phyloP scores from a whole-genome alignment of 2,797 vertebrate species.

The Enteromius viviparus region DNA sequence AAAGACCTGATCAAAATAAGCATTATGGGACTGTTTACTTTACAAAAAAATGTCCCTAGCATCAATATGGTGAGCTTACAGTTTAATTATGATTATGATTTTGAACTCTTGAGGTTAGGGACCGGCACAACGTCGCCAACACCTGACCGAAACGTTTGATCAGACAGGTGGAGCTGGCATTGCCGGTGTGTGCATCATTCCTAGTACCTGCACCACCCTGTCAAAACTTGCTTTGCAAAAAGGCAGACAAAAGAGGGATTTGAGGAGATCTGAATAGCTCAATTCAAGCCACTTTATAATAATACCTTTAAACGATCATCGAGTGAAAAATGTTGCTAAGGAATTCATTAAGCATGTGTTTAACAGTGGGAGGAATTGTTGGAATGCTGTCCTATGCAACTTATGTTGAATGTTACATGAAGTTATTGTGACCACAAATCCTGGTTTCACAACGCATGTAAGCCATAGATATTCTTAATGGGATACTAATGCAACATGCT shows the following conservation, averaged over 20 bases:
- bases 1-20: background rate
- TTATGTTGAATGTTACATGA: background rate
- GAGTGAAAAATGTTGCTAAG: background rate
- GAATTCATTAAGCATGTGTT: conserved; percentile 20
- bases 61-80: background rate
- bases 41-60: background rate
- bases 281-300: conserved; percentile 29
- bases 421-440: conserved; percentile 21
- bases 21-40: background rate
- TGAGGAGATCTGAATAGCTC: conserved; percentile 6
- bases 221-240: conserved; percentile 28
- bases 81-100: background rate
- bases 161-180: conserved; percentile 48
- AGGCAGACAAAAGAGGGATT: conserved; percentile 30
- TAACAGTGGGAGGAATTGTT: conserved; percentile 19
- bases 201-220: conserved; percentile 38
- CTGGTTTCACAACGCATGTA: conserved; percentile 9
- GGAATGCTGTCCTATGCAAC: conserved; percentile 37
- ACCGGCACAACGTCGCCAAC: conserved; percentile 7
- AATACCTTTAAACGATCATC: conserved; percentile 26
- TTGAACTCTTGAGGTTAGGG: conserved; percentile 13
- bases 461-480: conserved; percentile 23
- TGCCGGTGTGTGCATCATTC: conserved; percentile 36
- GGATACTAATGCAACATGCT: conserved; percentile 24
- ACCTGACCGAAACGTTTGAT: conserved; percentile 28